Conservation (phyloP, 53 echinoderm and acorn worm species). For the Hippasteria phrygiana region DNA sequence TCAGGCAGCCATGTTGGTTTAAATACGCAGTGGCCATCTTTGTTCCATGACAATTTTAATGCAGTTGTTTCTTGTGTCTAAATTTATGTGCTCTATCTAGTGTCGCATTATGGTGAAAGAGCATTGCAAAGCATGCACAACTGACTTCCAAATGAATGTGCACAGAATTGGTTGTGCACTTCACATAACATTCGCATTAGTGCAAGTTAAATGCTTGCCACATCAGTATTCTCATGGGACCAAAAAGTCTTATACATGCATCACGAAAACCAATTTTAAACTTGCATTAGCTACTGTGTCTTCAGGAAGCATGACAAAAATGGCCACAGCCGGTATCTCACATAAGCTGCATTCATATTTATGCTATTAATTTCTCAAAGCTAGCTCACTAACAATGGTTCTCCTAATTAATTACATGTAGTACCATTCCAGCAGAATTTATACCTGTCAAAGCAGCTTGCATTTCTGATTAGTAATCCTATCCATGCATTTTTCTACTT, state of each 20-base stretch:
- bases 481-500: background rate
- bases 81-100: background rate
- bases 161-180: background rate
- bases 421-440: background rate
- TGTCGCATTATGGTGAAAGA: background rate
- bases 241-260: background rate
- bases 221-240: background rate
- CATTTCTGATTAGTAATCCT: background rate
- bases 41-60: background rate
- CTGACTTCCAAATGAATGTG: background rate
- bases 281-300: background rate
- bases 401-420: too few species aligned
- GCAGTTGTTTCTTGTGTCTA: background rate
- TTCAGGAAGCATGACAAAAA: background rate
- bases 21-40: background rate
- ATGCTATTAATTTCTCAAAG: background rate
- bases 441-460: background rate
- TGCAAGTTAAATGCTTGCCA: background rate
- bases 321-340: background rate
- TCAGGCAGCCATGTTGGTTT: background rate
- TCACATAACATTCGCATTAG: background rate
- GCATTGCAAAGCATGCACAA: background rate
- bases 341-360: background rate
- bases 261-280: background rate
- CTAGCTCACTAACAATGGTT: background rate